Conservation (phyloP, 1,140 invertebrate species). For the Daktulosphaira vitifoliae region DNA sequence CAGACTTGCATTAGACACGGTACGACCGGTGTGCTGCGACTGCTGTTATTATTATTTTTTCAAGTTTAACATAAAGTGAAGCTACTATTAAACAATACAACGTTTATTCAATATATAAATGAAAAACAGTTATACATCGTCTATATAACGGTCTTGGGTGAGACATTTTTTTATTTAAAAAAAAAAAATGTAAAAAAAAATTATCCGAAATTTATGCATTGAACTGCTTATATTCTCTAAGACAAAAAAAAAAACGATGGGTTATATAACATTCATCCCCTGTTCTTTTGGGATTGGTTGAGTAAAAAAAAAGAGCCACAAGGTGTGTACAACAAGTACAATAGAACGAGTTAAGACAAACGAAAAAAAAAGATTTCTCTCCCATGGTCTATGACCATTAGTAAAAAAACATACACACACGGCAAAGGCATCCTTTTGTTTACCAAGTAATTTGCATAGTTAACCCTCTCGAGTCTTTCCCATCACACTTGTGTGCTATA, state of each 20-base stretch:
- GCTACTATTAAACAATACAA: too few species aligned
- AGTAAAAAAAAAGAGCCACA: slow-evolving; percentile 10
- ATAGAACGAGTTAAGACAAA: slow-evolving; percentile 6
- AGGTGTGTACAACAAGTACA: slow-evolving; percentile 19
- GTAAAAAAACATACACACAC: slow-evolving; percentile 17
- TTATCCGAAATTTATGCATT: slow-evolving; percentile 20
- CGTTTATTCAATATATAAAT: too few species aligned
- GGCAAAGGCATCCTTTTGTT: slow-evolving; percentile 32
- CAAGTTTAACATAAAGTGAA: too few species aligned
- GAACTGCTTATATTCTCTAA: slow-evolving; percentile 1
- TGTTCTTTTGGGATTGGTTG: not conserved
- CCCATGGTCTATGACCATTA: slow-evolving; percentile 29
- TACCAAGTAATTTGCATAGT: slow-evolving; percentile 27
- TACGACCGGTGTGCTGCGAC: too few species aligned
- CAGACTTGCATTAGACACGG: too few species aligned
- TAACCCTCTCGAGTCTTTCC: slow-evolving; percentile 31
- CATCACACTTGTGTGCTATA: slow-evolving; percentile 3
- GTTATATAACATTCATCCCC: slow-evolving; percentile 24
- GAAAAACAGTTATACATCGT: too few species aligned
- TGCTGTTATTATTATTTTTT: too few species aligned
- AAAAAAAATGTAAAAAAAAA: slow-evolving; percentile 10
- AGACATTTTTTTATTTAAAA: slow-evolving; percentile 11
- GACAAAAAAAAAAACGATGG: slow-evolving; percentile 22
- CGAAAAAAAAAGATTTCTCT: slow-evolving; percentile 11
- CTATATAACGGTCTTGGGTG: too few species aligned